phyloP scores from a whole-genome alignment of 2,113 vertebrate genomes.

The Cyphomyrus plagiostoma region DNA sequence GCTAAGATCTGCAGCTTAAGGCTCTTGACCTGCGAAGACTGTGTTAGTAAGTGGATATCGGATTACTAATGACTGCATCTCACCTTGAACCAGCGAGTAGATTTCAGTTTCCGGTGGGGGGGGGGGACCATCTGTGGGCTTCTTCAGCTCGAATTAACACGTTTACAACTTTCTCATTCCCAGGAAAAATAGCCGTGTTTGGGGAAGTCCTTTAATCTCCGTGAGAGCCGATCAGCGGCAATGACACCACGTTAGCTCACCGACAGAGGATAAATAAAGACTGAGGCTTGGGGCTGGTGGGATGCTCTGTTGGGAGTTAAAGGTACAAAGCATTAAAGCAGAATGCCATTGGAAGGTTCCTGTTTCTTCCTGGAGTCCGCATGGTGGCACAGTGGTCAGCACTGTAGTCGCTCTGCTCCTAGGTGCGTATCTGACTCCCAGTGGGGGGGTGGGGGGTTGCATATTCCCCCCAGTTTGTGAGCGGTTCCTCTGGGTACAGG shows the following conservation, averaged over 20 bases:
- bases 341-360: neutral
- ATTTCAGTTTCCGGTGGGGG: neutral
- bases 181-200: neutral
- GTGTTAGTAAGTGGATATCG: conserved; percentile 9
- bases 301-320: neutral
- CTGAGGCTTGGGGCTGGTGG: neutral
- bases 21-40: conserved; percentile 10
- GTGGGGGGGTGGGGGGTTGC: neutral
- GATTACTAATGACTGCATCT: conserved; percentile 12
- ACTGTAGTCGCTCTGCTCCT: neutral
- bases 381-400: neutral
- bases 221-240: neutral
- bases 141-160: neutral
- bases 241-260: neutral
- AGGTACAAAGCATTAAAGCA: neutral
- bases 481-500: neutral
- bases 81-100: neutral
- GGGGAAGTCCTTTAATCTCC: neutral
- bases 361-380: neutral
- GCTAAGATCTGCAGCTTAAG: neutral
- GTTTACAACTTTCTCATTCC: neutral
- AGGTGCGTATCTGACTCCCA: neutral
- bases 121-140: neutral
- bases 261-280: neutral
- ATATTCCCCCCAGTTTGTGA: neutral